Evolutionary conservation across 2,888 invertebrate genomes (phyloP), one percentile per base, ranked within the genome.

Genomic region (Acanthosepion lycidas): DNA sequence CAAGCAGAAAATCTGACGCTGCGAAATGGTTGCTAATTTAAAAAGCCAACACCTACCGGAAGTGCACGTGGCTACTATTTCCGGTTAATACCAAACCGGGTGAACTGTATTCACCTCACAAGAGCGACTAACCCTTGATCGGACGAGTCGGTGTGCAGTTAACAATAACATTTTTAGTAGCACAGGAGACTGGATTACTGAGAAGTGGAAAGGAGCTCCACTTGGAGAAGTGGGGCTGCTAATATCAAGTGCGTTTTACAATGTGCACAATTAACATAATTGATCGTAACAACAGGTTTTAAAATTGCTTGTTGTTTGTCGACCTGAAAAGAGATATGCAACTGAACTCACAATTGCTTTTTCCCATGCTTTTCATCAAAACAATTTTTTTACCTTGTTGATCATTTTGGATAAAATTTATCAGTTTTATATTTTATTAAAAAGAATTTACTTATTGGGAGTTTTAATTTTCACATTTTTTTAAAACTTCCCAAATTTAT

Each of bases 1-100:
- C n/a, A 78, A n/a, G 78, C 78, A 78, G 78, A 78, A 78, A 78
- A 78, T n/a, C 78, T 78, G 78, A 78, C 78, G 78, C n/a, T 78
- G 78, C 78, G 78, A 78, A 78, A 78, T n/a, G 78, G n/a, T 78
- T 33, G 78, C 33, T n/a, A 33, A 78, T 78, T 78, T 78, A n/a
- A 78, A 33, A 78, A n/a, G 78, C 78, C 78, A 78, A 78, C 78
- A 78, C 78, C 78, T 78, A 78, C 78, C 78, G 78, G 78, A 78
- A 78, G 78, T 78, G 78, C 78, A 78, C 78, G 78, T 78, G 78
- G 78, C 78, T 78, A 78, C 78, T 78, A 78, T n/a, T 78, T 78
- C 78, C 78, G 78, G 78, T 18, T 5, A 78, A 78, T n/a, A 78
- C 78, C n/a, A 78, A n/a, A 78, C 78, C 78, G 78, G 78, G 78